Conservation (phyloP, 2,888 invertebrate species). For the Dichetophora obliterata region DNA sequence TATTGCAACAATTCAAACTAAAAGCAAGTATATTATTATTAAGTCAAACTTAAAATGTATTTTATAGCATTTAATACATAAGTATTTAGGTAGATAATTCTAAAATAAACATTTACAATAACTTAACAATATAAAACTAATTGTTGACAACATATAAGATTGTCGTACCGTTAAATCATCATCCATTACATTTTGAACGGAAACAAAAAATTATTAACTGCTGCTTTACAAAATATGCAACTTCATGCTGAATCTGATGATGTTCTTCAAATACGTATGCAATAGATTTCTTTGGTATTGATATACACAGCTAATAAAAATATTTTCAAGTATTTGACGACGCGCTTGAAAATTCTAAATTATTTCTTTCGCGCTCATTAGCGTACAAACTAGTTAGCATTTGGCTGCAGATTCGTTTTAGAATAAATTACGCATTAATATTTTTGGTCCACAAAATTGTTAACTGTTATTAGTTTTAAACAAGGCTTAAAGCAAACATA, state of each 20-base stretch:
- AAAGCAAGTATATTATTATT: slow-evolving; percentile 36
- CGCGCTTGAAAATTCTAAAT: too few relatives aligned
- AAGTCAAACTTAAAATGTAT: too few relatives aligned
- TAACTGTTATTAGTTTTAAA: too few relatives aligned
- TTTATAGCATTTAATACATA: slow-evolving; percentile 28
- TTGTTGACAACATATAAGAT: slow-evolving; percentile 23
- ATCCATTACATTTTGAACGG: background rate
- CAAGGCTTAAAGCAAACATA: too few relatives aligned
- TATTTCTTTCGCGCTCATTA: too few relatives aligned
- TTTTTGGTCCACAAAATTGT: too few relatives aligned
- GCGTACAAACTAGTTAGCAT: too few relatives aligned
- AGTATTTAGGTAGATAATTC: slow-evolving; percentile 34
- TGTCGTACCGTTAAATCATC: slow-evolving; percentile 18
- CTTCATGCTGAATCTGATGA: background rate
- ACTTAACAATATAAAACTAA: slow-evolving; percentile 31
- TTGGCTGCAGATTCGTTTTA: too few relatives aligned
- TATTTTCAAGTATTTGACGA: too few relatives aligned
- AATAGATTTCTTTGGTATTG: too few relatives aligned
- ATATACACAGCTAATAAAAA: too few relatives aligned
- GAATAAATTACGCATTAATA: too few relatives aligned
- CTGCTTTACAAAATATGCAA: background rate
- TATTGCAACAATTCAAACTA: slow-evolving; percentile 34
- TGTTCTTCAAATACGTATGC: background rate
- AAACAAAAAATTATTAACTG: background rate
- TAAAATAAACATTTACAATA: slow-evolving; percentile 35